phyloP scores from a whole-genome alignment of 2,113 vertebrate species.

The Struthidea cinerea region DNA sequence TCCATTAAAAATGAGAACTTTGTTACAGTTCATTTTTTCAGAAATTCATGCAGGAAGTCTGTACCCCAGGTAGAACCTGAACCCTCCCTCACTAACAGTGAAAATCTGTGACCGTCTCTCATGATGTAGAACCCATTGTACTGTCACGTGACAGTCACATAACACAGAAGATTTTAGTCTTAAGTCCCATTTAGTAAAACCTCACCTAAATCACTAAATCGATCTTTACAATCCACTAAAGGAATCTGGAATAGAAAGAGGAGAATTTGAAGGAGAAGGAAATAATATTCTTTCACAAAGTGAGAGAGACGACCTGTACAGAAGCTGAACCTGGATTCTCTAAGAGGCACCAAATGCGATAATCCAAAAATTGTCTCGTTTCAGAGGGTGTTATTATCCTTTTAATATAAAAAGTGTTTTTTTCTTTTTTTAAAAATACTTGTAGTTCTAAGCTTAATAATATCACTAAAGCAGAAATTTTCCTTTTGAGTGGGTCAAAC shows the following conservation, averaged over 20 bases:
- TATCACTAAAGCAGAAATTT: background rate
- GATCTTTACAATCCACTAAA: background rate
- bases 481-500: background rate
- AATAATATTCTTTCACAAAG: background rate
- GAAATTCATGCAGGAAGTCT: background rate
- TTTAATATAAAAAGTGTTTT: background rate
- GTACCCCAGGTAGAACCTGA: background rate
- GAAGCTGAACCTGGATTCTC: background rate
- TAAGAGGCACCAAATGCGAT: background rate
- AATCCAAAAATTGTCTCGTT: background rate
- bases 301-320: background rate
- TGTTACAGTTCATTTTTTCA: background rate
- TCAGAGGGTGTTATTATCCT: background rate
- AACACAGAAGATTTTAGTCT: background rate
- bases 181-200: background rate
- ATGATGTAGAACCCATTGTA: background rate
- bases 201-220: background rate
- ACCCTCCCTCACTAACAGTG: background rate
- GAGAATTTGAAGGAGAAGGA: background rate
- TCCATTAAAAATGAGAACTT: background rate
- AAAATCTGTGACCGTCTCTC: background rate
- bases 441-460: background rate
- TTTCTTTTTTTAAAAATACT: background rate
- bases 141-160: accelerated
- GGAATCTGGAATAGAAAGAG: background rate